Conservation (phyloP, 37 sponge, comb jelly and placozoan genomes). For the Aphrocallistes beatrix region DNA sequence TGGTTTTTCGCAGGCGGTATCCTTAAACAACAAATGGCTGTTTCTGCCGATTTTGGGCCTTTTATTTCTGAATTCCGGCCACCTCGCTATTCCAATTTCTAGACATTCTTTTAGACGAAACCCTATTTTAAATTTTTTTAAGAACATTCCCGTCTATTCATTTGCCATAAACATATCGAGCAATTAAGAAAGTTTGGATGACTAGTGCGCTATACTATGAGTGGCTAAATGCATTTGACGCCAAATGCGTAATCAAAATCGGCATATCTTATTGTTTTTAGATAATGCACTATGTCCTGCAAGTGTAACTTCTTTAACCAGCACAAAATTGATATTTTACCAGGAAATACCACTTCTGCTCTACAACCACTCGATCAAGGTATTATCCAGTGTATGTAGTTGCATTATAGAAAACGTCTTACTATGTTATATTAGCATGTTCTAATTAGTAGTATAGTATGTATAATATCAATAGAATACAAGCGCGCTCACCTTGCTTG, state of each 20-base stretch:
- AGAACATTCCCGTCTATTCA: neutral
- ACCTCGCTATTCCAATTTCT: no score
- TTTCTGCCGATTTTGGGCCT: no score
- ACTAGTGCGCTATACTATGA: neutral
- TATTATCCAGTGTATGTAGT: neutral
- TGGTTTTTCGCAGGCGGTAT: no score
- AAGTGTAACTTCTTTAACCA: neutral
- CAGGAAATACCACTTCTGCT: neutral
- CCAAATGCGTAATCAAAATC: neutral
- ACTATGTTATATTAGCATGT: no score
- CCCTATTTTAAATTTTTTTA: no score
- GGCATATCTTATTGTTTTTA: neutral
- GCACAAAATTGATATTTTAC: neutral
- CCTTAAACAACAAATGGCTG: no score
- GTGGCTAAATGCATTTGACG: neutral
- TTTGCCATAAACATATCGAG: neutral
- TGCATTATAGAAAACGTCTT: neutral
- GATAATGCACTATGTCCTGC: neutral
- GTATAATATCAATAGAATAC: no score
- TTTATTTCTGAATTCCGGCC: no score
- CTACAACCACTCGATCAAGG: neutral
- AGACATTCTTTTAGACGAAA: no score
- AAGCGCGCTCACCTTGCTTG: no score
- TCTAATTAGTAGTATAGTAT: no score
- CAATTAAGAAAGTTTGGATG: conserved; percentile 14